These are phyloP conservation scores for Euthynnus affinis DNA, from an alignment of 2,797 vertebrate species.

Conservation along the genomic window DNA sequence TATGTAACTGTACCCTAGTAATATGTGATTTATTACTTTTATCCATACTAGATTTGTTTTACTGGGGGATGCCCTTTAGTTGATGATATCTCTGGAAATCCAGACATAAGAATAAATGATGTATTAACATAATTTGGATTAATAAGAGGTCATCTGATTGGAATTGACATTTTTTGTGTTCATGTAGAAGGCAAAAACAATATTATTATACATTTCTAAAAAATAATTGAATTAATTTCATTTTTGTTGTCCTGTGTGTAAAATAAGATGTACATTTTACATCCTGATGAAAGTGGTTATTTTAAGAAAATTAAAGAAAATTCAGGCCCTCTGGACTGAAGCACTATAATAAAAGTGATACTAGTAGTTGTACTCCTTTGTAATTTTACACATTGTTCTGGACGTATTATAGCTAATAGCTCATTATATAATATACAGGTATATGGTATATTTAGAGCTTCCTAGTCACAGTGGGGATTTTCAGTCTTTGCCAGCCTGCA, in stretches of 20 bases:
- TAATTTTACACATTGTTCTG: background rate
- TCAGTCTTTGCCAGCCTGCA: background rate
- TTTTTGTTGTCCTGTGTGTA: background rate
- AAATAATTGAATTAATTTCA: background rate
- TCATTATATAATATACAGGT: background rate
- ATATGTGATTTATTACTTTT: background rate
- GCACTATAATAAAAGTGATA: background rate
- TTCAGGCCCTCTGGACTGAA: background rate
- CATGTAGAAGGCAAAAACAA: too few species aligned
- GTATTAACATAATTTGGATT: too few species aligned
- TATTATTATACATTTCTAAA: background rate
- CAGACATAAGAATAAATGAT: background rate
- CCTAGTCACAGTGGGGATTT: background rate
- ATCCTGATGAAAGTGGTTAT: constrained; percentile 1
- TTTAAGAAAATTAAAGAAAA: constrained; percentile 8
- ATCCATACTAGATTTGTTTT: background rate
- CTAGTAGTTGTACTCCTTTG: background rate
- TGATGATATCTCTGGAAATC: background rate
- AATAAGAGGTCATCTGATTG: too few species aligned
- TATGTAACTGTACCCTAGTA: constrained; percentile 1
- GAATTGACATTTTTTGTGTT: too few species aligned
- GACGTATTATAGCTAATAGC: background rate
- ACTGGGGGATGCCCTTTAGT: background rate
- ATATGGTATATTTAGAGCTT: background rate
- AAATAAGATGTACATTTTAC: background rate